Conservation (phyloP, 2,888 invertebrate genomes). For the Gisinianus flammeolus region DNA sequence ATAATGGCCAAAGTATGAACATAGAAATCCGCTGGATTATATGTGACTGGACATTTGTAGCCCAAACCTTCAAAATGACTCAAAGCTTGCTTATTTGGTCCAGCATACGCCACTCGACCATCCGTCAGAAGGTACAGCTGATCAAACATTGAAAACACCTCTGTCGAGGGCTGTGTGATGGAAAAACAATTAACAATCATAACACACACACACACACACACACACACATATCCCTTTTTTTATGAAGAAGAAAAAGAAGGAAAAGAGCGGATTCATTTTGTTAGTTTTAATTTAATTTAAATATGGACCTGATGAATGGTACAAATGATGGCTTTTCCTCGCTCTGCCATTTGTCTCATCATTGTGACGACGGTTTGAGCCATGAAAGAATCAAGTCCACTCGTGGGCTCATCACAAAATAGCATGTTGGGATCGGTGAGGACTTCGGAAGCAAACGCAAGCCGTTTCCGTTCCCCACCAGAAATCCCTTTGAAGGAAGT, state of each 20-base stretch:
- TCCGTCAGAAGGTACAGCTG: constrained; percentile 85
- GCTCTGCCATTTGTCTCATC: constrained; percentile 67
- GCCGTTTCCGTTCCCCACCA: constrained; percentile 93
- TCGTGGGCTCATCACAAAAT: constrained; percentile 83
- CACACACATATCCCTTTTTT: too few relatives aligned
- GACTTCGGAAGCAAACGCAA: constrained; percentile 95
- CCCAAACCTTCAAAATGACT: constrained; percentile 43
- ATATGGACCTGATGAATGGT: constrained; percentile 64
- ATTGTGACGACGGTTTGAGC: constrained; percentile 70
- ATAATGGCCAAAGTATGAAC: constrained; percentile 85
- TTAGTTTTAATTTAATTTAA: too few relatives aligned
- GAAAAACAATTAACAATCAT: too few relatives aligned
- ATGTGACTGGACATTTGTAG: constrained; percentile 76
- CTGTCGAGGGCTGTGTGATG: constrained; percentile 96
- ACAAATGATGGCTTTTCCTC: constrained; percentile 76
- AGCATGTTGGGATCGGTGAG: constrained; percentile 91
- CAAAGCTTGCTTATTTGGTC: constrained; percentile 33
- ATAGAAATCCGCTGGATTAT: constrained; percentile 93
- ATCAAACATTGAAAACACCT: constrained; percentile 87
- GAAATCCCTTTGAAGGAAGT: constrained; percentile 90
- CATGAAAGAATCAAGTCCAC: constrained; percentile 19
- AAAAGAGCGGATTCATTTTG: too few relatives aligned
- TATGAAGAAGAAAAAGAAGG: too few relatives aligned
- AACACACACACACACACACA: too few relatives aligned
- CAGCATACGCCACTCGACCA: constrained; percentile 78